Conservation (phyloP, 2,113 vertebrate genomes). For the Nesoenas mayeri region DNA sequence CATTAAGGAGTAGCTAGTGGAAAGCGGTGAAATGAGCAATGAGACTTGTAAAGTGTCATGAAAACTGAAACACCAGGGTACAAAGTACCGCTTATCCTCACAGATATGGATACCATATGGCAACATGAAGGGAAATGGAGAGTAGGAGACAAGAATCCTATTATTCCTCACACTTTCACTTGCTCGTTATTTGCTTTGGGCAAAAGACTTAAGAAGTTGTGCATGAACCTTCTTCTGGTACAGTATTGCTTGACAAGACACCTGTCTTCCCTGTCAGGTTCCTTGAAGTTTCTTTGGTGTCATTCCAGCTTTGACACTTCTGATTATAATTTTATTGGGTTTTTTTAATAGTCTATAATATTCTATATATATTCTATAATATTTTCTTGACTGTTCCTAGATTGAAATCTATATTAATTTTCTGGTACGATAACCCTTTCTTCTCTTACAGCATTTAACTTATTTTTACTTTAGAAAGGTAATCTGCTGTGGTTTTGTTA, state of each 20-base stretch:
- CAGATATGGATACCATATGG: slow-evolving; percentile 64
- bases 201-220: not conserved
- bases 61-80: slow-evolving; percentile 69
- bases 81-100: slow-evolving; percentile 60
- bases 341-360: not conserved
- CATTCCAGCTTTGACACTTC: not conserved
- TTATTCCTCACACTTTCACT: slow-evolving; percentile 54
- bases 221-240: not conserved
- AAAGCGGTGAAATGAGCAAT: slow-evolving; percentile 60
- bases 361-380: too few relatives aligned
- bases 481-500: not conserved
- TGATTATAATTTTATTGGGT: not conserved
- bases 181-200: slow-evolving; percentile 35
- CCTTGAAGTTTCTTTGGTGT: not conserved
- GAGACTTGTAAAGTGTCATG: slow-evolving; percentile 68
- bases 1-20: slow-evolving; percentile 51
- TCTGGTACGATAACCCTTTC: not conserved
- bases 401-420: not conserved
- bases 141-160: slow-evolving; percentile 19
- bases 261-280: not conserved
- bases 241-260: not conserved
- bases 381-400: not conserved
- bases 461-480: not conserved
- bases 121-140: not conserved
- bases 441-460: not conserved